phyloP scores from a whole-genome alignment of 2,113 vertebrate genomes.

The Pipa parva region DNA sequence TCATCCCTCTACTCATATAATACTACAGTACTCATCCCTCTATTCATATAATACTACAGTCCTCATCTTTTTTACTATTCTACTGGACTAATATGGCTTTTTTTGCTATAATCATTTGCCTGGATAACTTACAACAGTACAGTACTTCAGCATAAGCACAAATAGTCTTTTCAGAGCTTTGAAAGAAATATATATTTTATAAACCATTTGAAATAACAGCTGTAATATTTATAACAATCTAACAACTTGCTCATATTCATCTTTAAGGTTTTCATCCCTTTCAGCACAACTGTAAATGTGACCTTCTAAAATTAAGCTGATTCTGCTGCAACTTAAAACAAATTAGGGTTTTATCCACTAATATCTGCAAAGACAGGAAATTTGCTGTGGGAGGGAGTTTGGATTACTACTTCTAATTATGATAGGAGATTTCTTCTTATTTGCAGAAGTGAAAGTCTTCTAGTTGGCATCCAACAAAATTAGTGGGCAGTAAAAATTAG shows the following conservation, averaged over 20 bases:
- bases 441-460: constrained; percentile 58
- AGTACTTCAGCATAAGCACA: background rate
- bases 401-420: constrained; percentile 66
- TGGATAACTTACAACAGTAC: too few species aligned
- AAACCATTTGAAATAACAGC: constrained; percentile 60
- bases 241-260: constrained; percentile 65
- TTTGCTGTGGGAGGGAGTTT: constrained; percentile 52
- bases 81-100: background rate
- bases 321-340: constrained; percentile 61
- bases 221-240: constrained; percentile 49
- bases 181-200: constrained; percentile 49
- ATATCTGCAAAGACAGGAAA: constrained; percentile 62
- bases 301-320: constrained; percentile 69
- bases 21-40: too few species aligned
- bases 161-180: background rate
- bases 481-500: background rate
- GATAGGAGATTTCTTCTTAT: constrained; percentile 56
- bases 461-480: constrained; percentile 38
- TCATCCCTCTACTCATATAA: too few species aligned
- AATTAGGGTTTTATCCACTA: constrained; percentile 66
- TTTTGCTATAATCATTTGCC: too few species aligned
- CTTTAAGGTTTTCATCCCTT: constrained; percentile 63
- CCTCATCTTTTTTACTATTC: background rate
- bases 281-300: constrained; percentile 49
- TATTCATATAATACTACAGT: too few species aligned